These are phyloP conservation scores for Perizoma affinitatum DNA, from an alignment of 2,888 invertebrate species.

Conservation along the genomic window DNA sequence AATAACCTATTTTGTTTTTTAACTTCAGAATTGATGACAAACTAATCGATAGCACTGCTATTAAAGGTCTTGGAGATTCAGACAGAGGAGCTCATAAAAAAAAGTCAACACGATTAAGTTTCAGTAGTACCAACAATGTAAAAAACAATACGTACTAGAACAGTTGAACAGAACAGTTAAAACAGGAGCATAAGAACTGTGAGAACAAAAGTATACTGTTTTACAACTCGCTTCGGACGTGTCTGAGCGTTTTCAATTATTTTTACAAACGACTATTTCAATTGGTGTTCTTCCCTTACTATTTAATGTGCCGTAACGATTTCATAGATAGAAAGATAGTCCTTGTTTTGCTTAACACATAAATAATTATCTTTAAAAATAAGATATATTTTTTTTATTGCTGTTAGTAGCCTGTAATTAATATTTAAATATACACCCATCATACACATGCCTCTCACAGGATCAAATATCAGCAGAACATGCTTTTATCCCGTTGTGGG, in stretches of 20 bases:
- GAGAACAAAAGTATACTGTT: constrained; percentile 8
- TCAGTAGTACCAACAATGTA: constrained; percentile 5
- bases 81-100: neutral
- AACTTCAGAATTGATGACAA: neutral
- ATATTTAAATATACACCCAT: no score
- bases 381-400: no score
- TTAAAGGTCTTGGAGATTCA: no score
- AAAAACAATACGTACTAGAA: constrained; percentile 14
- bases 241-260: constrained; percentile 18
- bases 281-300: neutral
- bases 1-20: neutral
- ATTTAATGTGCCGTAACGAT: neutral
- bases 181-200: neutral
- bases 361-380: no score
- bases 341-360: neutral
- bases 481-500: no score
- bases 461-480: no score
- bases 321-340: neutral
- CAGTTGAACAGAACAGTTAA: constrained; percentile 4
- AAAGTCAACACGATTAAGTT: constrained; percentile 9
- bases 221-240: constrained; percentile 8
- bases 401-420: no score
- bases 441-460: no score
- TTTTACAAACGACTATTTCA: constrained; percentile 6
- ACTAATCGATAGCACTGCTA: no score